Base-by-base conservation (phyloP, 2,888 invertebrate genomes). In the Hypena proboscidalis region DNA sequence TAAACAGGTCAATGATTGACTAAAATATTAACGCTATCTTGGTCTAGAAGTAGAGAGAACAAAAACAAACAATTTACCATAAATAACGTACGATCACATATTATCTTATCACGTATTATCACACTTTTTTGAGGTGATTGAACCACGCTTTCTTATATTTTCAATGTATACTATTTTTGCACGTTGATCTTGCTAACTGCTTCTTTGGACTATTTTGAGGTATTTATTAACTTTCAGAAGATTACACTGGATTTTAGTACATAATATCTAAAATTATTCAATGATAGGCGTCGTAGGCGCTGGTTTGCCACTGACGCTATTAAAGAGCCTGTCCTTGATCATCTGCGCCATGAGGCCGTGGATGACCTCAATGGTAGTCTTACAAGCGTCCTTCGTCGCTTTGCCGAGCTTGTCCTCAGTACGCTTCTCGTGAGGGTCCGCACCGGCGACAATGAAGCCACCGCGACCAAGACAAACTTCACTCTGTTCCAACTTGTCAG, bases 281-380 rank as follows among this genome's bases (percentile, higher is more conserved):
- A 89, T 84, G 91, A 91, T 91, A 0, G 91, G 91, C 4, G 83
- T 80, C 1, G 87, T 63, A 0, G 85, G 78, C 0, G 83, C 73
- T 0, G 84, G 85, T 14, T 84, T 70, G 1, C 90, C 90, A 38
- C 88, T 85, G 8, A 94, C 93, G 58, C 94, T 93, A 74, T 99
- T 99, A 82, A 99, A 99, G 4, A 99, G 92, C 59, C 96, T 93
- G 80, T 99, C 98, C 83, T 99, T 99, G 67, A 99, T 96, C 91
- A 97, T 97, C 89, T 99, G 99, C 2, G 98, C 97, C 98, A 99
- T 99, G 30, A 99, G 92, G 0, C 99, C 99, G 80, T 99, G 98
- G 71, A 99, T 97, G 29, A 98, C 97, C 91, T 99, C 99, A 56
- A 99, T 98, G 3, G 99, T 98, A 4, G 98, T 98, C 86, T 99